Evolutionary conservation across 2,888 invertebrate genomes (phyloP).

Genomic region (Neria commutata): DNA sequence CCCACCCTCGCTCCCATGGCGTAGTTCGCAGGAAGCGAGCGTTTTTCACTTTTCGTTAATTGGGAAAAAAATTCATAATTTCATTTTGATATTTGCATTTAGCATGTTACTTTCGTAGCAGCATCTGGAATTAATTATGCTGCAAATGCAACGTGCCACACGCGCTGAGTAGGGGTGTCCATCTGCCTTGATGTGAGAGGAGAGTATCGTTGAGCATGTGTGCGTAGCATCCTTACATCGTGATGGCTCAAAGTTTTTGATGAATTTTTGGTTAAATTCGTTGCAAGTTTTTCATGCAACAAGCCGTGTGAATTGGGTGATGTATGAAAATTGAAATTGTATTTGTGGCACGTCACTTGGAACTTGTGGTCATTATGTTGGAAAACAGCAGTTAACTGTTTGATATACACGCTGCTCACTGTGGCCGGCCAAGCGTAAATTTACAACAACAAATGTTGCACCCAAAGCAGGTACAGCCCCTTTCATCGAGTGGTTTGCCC

Average conservation of each 20-base stretch:
- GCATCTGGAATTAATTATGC: background rate
- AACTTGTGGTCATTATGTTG: background rate
- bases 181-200: background rate
- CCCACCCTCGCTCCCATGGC: too few species aligned
- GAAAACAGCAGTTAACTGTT: background rate
- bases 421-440: slow-evolving; percentile 14
- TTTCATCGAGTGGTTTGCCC: background rate
- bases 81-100: background rate
- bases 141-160: background rate
- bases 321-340: too few species aligned
- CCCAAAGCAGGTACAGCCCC: background rate
- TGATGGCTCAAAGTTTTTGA: background rate
- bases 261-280: background rate
- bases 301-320: too few species aligned
- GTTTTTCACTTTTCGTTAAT: background rate
- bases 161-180: background rate
- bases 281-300: too few species aligned
- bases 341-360: too few species aligned
- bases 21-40: too few species aligned
- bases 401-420: background rate
- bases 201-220: background rate
- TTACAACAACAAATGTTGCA: slow-evolving; percentile 1
- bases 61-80: background rate
- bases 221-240: background rate
- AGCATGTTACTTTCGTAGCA: background rate